Base-by-base conservation (phyloP, 2,888 invertebrate genomes). In the Drosophila falleni region DNA sequence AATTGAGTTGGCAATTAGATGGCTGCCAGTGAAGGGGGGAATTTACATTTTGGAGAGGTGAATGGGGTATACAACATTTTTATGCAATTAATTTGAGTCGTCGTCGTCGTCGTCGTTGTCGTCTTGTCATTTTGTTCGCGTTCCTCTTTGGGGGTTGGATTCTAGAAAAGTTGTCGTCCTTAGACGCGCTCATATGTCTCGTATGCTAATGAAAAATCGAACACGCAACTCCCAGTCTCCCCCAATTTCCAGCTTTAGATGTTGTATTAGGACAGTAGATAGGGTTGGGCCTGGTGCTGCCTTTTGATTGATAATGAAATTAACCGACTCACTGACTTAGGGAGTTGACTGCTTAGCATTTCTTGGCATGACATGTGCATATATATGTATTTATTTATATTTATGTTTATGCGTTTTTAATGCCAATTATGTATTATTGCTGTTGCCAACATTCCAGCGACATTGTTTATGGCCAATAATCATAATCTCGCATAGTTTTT, bases 121-220 rank as follows among this genome's bases (percentile, higher is more conserved):
- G 69, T 76, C 73, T 74, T 74, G 73, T 74, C 73, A 73, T 69
- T 51, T 65, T 49, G 46, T 49, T 61, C 23, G 13, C 31, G 37
- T n/a, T n/a, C 44, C 23, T 37, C 51, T 16, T 33, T 31, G 37
- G 15, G 54, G 42, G 37, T 59, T 55, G 58, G 26, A 51, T 49
- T 16, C 53, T 55, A 8, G 16, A 31, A 42, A 31, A 42, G 64
- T 42, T 66, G 70, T 65, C 51, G 47, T 67, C 54, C 59, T 62
- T 62, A 65, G 65, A 59, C 51, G 44, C 56, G 15, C 69, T 62
- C 72, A 78, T 60, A 75, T 77, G 80, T 66, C 70, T 68, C 69
- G 80, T 84, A 85, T 85, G 84, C 86, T 85, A 85, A 85, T 85
- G 84, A 85, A 85, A 85, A 85, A 85, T 85, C 87, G 87, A 85